Evolutionary conservation across 1,140 invertebrate genomes (phyloP).

Genomic region (Pogonognathellus flavescens): DNA sequence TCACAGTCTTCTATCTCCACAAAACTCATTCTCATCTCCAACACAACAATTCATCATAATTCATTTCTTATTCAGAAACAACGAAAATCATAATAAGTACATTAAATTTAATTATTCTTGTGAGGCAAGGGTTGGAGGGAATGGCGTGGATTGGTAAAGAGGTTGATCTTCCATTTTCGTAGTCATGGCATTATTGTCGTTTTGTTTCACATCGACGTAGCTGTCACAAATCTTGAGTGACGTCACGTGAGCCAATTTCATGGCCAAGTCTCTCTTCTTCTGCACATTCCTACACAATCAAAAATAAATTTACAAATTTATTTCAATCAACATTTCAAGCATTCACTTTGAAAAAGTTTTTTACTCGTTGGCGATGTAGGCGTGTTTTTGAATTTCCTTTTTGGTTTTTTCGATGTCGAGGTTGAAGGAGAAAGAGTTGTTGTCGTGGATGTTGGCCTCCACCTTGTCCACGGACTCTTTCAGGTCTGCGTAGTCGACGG

Average conservation of each 20-base stretch:
- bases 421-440: neutral
- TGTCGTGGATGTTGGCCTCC: neutral
- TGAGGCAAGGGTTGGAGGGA: no score
- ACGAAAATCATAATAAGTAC: no score
- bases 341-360: neutral
- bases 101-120: no score
- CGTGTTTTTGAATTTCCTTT: neutral
- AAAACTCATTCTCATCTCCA: neutral
- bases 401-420: neutral
- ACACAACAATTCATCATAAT: no score
- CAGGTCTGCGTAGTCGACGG: neutral
- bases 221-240: constrained; percentile 3
- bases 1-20: constrained; percentile 14
- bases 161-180: neutral
- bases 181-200: neutral
- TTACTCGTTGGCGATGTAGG: neutral
- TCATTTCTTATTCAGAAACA: no score
- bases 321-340: no score
- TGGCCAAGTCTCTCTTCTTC: neutral
- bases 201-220: neutral
- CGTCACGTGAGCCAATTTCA: neutral
- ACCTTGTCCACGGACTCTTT: neutral
- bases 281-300: neutral
- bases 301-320: neutral
- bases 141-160: constrained; percentile 6